Base-by-base conservation (phyloP, 2,888 invertebrate genomes). In the Campoplex nolae region DNA sequence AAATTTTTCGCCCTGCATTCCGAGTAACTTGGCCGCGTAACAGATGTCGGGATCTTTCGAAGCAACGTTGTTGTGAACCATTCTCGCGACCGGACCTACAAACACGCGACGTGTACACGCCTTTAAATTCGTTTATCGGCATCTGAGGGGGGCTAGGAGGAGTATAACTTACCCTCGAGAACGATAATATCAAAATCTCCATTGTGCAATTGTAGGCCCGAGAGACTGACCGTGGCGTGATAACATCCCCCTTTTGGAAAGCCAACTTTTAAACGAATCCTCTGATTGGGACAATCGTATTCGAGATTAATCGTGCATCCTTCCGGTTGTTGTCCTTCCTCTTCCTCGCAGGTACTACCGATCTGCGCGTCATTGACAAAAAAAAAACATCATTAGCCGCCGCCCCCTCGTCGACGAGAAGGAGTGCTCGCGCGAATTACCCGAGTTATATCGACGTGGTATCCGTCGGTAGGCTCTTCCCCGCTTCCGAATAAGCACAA, bases 151-250 rank as follows among this genome's bases (percentile, higher is more conserved):
- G 38, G 23, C 23, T 23, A 23, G 23, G 23, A 23, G 23, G 23
- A 23, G 23, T 32, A 9, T 11, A 7, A 95, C 96, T 95, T 95
- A 98, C 98, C 97, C 91, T 97, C 98, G 79, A 98, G 96, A 68
- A 98, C 98, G 92, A 99, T 97, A 92, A 98, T 97, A 95, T 98
- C 98, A 92, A 98, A 98, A 94, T 98, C 97, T 45, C 98, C 98
- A 93, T 98, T 98, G 91, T 97, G 97, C 91, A 98, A 95, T 92
- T 97, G 96, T 87, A 96, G 96, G 70, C 97, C 97, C 83, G 96
- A 96, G 93, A 97, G 97, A 91, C 96, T 96, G 76, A 98, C 97
- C 23, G 96, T 96, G 81, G 98, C 98, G 91, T 97, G 97, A 95
- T 97, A 98, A 92, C 98, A 97, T 75, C 98, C 98, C 88, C 98